Evolutionary conservation across 2,888 invertebrate species (phyloP).

Genomic region (Acanthosoma haemorrhoidale): DNA sequence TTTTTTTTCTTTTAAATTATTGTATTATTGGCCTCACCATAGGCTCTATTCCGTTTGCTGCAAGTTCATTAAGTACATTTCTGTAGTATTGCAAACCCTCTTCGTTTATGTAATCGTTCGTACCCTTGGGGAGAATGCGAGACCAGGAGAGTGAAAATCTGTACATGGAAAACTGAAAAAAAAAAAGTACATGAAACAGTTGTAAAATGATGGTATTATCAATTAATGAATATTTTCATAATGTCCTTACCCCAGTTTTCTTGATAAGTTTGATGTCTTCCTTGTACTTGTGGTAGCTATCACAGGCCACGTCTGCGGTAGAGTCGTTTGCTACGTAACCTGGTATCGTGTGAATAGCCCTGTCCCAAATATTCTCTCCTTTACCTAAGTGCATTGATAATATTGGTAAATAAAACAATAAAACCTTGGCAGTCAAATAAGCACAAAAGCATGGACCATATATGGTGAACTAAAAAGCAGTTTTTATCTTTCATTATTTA

Average conservation of each 20-base stretch:
- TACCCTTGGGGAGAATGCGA: conserved; percentile 65
- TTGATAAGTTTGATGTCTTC: conserved; percentile 56
- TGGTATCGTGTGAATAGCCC: conserved; percentile 53
- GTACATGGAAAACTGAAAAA: conserved; percentile 52
- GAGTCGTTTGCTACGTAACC: conserved; percentile 52
- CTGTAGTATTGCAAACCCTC: conserved; percentile 72
- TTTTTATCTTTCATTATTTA: too few relatives aligned
- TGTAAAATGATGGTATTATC: too few relatives aligned
- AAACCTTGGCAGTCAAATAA: too few relatives aligned
- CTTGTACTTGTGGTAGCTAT: conserved; percentile 59
- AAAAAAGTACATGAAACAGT: background rate
- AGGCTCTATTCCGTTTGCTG: conserved; percentile 54
- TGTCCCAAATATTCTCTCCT: conserved; percentile 63
- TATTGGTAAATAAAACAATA: too few relatives aligned
- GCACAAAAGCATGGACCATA: too few relatives aligned
- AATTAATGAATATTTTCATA: background rate
- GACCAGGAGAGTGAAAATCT: conserved; percentile 73
- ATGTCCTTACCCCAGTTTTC: conserved; percentile 49
- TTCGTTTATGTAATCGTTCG: conserved; percentile 59
- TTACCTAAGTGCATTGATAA: conserved; percentile 49
- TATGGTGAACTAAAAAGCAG: too few relatives aligned
- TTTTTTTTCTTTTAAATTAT: background rate
- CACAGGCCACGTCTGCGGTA: conserved; percentile 59
- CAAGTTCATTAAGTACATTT: conserved; percentile 64
- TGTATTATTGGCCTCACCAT: conserved; percentile 43